Evolutionary conservation across 2,888 invertebrate genomes (phyloP).

Genomic region (Eilema griseolum): DNA sequence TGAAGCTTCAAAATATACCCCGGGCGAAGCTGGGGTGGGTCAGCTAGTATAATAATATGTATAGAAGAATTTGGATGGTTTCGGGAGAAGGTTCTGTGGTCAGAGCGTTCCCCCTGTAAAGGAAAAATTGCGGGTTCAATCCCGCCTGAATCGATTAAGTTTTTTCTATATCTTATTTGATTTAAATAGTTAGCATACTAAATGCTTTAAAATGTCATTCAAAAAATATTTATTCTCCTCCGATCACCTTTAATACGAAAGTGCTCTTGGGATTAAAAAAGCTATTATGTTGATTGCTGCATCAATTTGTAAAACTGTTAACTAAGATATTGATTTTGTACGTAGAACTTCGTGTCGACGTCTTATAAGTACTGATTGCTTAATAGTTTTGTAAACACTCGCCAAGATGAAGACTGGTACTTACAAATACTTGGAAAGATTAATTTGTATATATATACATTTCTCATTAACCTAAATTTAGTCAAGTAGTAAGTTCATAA

Average conservation of each 20-base stretch:
- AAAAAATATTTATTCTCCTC: background rate
- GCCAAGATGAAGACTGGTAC: background rate
- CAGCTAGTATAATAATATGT: too few species aligned
- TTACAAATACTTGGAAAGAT: background rate
- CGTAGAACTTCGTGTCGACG: background rate
- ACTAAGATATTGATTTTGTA: slow-evolving; percentile 1
- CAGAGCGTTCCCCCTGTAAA: too few species aligned
- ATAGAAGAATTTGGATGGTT: too few species aligned
- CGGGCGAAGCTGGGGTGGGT: too few species aligned
- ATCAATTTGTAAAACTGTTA: slow-evolving; percentile 16
- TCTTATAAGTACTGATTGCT: slow-evolving; percentile 6
- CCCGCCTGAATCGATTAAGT: too few species aligned
- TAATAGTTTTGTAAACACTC: slow-evolving; percentile 4
- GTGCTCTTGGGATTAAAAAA: background rate
- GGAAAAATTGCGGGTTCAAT: too few species aligned
- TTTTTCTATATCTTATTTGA: too few species aligned
- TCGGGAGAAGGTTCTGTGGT: too few species aligned
- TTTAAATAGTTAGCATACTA: too few species aligned
- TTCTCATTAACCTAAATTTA: background rate
- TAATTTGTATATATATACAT: background rate
- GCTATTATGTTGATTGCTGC: slow-evolving; percentile 11
- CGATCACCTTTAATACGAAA: background rate
- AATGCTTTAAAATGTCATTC: too few species aligned
- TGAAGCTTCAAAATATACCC: too few species aligned
- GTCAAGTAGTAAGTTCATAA: background rate